These are phyloP conservation scores for Mus spretus DNA, from an alignment of 2,797 vertebrate genomes.

Conservation along the genomic window DNA sequence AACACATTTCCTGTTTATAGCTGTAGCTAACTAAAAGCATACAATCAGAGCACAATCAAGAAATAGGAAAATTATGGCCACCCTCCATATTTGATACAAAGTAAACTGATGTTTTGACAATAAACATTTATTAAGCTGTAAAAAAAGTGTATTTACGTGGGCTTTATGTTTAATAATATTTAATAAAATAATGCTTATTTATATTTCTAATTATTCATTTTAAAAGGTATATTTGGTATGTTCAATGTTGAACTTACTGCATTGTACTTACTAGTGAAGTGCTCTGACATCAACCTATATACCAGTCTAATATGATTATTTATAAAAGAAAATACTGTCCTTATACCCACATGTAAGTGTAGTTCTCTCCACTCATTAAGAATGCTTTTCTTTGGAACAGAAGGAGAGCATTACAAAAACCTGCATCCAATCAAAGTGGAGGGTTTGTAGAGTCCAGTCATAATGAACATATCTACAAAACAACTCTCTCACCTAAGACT, in stretches of 20 bases:
- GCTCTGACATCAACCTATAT: too few relatives aligned
- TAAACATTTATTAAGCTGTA: conserved; percentile 87
- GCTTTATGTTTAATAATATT: neutral
- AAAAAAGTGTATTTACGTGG: conserved; percentile 5
- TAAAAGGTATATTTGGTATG: neutral
- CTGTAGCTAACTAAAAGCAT: neutral
- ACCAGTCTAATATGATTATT: neutral
- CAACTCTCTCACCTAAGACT: neutral
- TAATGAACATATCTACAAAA: neutral
- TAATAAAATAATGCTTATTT: neutral
- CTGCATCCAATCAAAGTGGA: neutral
- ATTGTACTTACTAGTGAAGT: neutral
- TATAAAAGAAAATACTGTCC: neutral
- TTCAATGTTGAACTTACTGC: neutral
- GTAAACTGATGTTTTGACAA: conserved; percentile 64
- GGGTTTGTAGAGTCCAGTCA: too few relatives aligned
- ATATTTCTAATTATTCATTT: neutral
- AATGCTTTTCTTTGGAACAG: neutral
- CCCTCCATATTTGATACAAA: neutral
- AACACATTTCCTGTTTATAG: neutral
- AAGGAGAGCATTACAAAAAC: neutral
- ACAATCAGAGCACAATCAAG: neutral
- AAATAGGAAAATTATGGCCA: neutral
- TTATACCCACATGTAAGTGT: neutral
- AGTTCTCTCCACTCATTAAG: neutral